Percentiles rank a stretch among this genome's conserved stretches.
These are phyloP conservation scores for Troides oblongomaculatus DNA, from an alignment of 2,888 invertebrate species.

Conservation along the genomic window DNA sequence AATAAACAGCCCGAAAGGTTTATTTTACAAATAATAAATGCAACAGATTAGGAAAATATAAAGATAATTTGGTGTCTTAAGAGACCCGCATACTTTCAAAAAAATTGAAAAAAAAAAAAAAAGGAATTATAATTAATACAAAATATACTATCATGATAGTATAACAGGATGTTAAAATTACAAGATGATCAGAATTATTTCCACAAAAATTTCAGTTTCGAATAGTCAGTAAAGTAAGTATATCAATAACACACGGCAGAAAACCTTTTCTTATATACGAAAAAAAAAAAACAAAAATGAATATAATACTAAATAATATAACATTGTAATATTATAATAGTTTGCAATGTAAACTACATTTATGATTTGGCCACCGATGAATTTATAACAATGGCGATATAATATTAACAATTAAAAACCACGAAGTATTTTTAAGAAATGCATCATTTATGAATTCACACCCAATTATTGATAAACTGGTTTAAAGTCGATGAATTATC, in stretches of 20 bases:
- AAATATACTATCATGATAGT: neutral
- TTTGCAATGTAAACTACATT: neutral
- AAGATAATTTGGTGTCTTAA: neutral
- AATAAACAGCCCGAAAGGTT: neutral
- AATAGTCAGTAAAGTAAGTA: no score
- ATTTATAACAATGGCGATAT: neutral
- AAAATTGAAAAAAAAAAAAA: neutral
- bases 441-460: slow-evolving; percentile 1
- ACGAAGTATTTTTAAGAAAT: slow-evolving; percentile 40
- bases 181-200: neutral
- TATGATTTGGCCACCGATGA: slow-evolving; percentile 2
- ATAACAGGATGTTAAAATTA: neutral
- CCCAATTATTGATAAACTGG: neutral
- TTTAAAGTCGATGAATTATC: slow-evolving; percentile 13
- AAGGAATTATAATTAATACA: neutral
- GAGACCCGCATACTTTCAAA: neutral
- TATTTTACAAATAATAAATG: slow-evolving; percentile 27
- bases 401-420: neutral
- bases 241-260: neutral
- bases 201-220: neutral
- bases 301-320: neutral
- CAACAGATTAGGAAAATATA: slow-evolving; percentile 22
- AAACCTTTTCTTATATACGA: neutral
- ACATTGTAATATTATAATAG: neutral
- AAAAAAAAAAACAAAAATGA: neutral